A percentile compares a stretch with the other conserved stretches of the same genome.
These are phyloP conservation scores for Rhynchomys soricoides DNA, from an alignment of 2,113 vertebrate species.

Conservation along the genomic window DNA sequence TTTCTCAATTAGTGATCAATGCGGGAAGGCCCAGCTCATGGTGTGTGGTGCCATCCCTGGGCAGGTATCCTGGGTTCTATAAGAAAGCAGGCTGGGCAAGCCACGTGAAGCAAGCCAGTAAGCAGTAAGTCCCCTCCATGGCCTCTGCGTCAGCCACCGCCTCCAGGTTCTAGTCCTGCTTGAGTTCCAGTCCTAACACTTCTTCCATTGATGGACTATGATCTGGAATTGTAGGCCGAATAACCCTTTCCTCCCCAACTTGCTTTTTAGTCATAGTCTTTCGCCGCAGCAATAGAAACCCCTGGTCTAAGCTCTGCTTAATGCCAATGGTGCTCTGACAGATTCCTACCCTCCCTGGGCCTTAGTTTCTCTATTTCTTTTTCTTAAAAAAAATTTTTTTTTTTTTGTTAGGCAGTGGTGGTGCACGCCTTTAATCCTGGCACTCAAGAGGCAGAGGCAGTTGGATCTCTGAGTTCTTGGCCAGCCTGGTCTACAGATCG, in stretches of 20 bases:
- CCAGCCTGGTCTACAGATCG: not conserved
- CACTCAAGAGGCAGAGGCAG: not conserved
- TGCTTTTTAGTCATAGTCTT: too few species aligned
- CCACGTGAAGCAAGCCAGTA: too few species aligned
- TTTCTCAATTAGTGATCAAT: not conserved
- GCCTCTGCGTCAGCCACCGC: too few species aligned
- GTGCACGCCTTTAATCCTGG: not conserved
- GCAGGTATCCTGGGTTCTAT: not conserved
- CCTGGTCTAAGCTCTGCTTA: not conserved
- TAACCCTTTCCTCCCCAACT: too few species aligned
- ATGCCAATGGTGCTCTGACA: not conserved
- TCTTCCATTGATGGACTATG: too few species aligned
- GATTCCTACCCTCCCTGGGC: not conserved
- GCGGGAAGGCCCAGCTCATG: not conserved
- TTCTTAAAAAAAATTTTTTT: not conserved
- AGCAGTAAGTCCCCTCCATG: too few species aligned
- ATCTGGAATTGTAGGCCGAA: too few species aligned
- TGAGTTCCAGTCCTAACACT: too few species aligned
- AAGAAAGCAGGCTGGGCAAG: too few species aligned
- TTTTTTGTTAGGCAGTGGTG: not conserved
- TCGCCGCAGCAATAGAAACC: too few species aligned
- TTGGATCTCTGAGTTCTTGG: not conserved
- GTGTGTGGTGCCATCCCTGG: not conserved
- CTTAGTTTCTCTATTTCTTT: not conserved
- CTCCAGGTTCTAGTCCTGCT: too few species aligned